Conservation (phyloP, 2,113 vertebrate species). For the Urocynchramus pylzowi region DNA sequence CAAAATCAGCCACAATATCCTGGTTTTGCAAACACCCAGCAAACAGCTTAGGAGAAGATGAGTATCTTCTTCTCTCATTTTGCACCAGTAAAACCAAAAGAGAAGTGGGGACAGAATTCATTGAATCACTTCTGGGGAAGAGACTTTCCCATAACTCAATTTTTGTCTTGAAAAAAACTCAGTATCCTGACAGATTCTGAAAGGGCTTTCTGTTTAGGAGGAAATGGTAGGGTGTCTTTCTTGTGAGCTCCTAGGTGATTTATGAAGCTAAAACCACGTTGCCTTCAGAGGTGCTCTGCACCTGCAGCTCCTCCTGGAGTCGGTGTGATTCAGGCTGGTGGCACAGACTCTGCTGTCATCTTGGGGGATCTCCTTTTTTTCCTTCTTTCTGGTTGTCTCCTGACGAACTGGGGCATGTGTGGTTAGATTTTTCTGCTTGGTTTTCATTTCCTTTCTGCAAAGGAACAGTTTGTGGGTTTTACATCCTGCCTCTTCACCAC, state of each 20-base stretch:
- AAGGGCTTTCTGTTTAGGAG: not conserved
- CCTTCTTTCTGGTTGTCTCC: not conserved
- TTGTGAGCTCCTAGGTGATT: not conserved
- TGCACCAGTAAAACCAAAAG: not conserved
- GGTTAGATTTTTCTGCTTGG: slow-evolving; percentile 50
- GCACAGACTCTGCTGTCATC: not conserved
- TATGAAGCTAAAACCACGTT: rapidly evolving
- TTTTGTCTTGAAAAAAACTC: not conserved
- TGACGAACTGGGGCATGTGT: not conserved
- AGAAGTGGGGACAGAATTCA: not conserved
- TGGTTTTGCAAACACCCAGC: not conserved
- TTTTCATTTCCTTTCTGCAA: slow-evolving; percentile 52
- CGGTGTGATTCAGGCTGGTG: not conserved
- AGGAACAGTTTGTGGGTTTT: slow-evolving; percentile 48
- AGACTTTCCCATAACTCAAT: not conserved
- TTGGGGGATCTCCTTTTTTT: not conserved
- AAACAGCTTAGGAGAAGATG: not conserved
- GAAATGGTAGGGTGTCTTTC: not conserved
- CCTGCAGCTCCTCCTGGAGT: not conserved
- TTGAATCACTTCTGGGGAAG: not conserved
- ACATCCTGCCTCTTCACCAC: slow-evolving; percentile 17
- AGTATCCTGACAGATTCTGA: not conserved
- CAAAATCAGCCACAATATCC: not conserved
- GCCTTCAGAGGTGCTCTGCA: not conserved
- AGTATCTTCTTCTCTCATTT: not conserved